These are phyloP conservation scores for Scelioninae gen. 2 DNA, from an alignment of 2,888 invertebrate species.

Conservation along the genomic window DNA sequence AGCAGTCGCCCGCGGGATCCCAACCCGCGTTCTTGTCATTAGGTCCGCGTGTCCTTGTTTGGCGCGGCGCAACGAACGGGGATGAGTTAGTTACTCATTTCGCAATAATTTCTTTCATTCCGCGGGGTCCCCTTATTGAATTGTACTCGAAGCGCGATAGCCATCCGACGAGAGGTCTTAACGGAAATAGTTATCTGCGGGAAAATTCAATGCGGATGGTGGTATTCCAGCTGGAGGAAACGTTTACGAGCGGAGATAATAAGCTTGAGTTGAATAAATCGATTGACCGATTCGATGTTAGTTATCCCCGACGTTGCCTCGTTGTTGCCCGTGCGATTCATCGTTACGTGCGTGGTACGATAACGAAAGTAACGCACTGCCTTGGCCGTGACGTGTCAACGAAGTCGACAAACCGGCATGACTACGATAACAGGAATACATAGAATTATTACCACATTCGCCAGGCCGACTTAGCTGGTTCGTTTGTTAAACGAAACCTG, in stretches of 20 bases:
- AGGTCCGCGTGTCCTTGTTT: constrained; percentile 34
- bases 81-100: constrained; percentile 54
- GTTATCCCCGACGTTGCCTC: constrained; percentile 52
- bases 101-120: constrained; percentile 44
- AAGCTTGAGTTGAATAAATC: constrained; percentile 58
- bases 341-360: constrained; percentile 65
- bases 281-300: constrained; percentile 57
- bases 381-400: constrained; percentile 67
- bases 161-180: constrained; percentile 51
- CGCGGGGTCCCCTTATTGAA: constrained; percentile 49
- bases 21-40: constrained; percentile 28
- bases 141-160: constrained; percentile 49
- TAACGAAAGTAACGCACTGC: constrained; percentile 68
- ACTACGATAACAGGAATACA: constrained; percentile 57
- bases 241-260: constrained; percentile 59
- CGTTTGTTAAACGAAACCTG: constrained; percentile 68
- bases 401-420: constrained; percentile 62
- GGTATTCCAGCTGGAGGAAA: constrained; percentile 50
- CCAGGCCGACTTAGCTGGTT: constrained; percentile 54
- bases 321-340: constrained; percentile 63
- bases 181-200: constrained; percentile 58
- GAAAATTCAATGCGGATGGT: constrained; percentile 53
- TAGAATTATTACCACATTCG: constrained; percentile 60
- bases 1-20: constrained; percentile 13
- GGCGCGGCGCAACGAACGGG: constrained; percentile 33